Evolutionary conservation across 2,888 invertebrate genomes (phyloP).

Genomic region (Apeira syringaria): DNA sequence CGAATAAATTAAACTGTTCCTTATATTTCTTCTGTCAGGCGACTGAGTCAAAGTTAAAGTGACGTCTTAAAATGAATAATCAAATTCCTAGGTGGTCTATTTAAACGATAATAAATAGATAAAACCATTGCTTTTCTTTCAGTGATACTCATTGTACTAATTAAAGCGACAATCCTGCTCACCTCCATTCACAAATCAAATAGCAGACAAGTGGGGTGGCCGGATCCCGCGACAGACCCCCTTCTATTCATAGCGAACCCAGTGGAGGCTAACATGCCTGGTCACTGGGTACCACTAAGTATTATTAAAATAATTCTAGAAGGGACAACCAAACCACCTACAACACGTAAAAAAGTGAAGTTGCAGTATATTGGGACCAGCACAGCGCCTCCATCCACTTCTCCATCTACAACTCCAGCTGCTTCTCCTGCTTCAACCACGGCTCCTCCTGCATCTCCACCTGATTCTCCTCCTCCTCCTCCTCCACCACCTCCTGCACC

Average conservation of each 20-base stretch:
- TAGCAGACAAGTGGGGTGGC: slow-evolving; percentile 18
- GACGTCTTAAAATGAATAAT: no score
- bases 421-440: slow-evolving; percentile 14
- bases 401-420: neutral
- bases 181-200: neutral
- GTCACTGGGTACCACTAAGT: slow-evolving; percentile 61
- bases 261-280: slow-evolving; percentile 57
- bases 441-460: neutral
- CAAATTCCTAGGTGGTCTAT: no score
- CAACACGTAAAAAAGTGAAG: neutral
- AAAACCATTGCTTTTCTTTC: neutral
- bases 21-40: no score
- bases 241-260: slow-evolving; percentile 57
- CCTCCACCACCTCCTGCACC: neutral
- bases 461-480: neutral
- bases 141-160: slow-evolving; percentile 9
- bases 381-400: slow-evolving; percentile 16
- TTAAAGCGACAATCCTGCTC: slow-evolving; percentile 5
- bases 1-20: no score
- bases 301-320: slow-evolving; percentile 42
- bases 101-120: no score
- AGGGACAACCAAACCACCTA: slow-evolving; percentile 2
- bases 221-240: slow-evolving; percentile 30
- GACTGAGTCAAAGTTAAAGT: no score
- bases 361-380: slow-evolving; percentile 10